These are phyloP conservation scores for Mythimna vitellina DNA, from an alignment of 2,888 invertebrate species.

Conservation along the genomic window DNA sequence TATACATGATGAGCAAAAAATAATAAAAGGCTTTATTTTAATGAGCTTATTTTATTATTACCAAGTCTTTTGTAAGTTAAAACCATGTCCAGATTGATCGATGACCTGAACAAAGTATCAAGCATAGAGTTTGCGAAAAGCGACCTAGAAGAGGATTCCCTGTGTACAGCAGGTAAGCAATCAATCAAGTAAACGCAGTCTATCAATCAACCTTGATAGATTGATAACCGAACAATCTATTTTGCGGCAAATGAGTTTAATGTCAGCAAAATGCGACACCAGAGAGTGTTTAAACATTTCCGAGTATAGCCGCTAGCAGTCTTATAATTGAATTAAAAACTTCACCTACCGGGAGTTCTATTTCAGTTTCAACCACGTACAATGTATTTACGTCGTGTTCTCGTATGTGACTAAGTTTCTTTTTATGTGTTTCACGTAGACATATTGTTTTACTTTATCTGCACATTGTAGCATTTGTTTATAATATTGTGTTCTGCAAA, in stretches of 20 bases:
- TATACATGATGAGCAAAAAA: conserved; percentile 12
- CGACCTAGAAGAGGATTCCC: background rate
- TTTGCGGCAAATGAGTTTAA: conserved; percentile 16
- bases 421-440: conserved; percentile 27
- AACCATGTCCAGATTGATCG: background rate
- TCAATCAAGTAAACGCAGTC: conserved; percentile 29
- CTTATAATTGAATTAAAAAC: conserved; percentile 57
- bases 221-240: conserved; percentile 31
- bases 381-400: conserved; percentile 42
- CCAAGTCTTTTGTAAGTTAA: too few species aligned
- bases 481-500: conserved; percentile 1
- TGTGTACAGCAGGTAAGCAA: background rate
- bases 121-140: background rate
- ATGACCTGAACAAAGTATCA: background rate
- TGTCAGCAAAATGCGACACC: conserved; percentile 29
- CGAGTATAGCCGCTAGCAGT: conserved; percentile 20
- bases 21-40: background rate
- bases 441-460: conserved; percentile 5
- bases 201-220: conserved; percentile 37
- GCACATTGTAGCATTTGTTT: background rate
- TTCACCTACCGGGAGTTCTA: conserved; percentile 39
- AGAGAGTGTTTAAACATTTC: conserved; percentile 36
- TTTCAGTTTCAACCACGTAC: conserved; percentile 45
- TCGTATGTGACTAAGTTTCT: conserved; percentile 32
- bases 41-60: background rate